phyloP scores from a whole-genome alignment of 2,113 vertebrate genomes.

The Neolamprologus hecqui region DNA sequence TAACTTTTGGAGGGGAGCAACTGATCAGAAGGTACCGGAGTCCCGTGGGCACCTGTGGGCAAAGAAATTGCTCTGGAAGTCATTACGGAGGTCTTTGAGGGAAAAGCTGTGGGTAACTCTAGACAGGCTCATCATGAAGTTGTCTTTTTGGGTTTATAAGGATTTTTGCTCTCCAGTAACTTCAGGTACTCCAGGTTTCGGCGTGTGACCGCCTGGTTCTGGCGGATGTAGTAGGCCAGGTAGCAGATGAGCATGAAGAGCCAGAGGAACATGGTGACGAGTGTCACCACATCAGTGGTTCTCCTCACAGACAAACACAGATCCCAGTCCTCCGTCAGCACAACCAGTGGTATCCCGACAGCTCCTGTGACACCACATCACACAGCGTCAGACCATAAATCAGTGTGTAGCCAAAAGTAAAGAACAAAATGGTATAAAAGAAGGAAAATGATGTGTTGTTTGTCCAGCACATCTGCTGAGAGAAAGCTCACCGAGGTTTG shows the following conservation, averaged over 20 bases:
- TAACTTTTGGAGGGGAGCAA: background rate
- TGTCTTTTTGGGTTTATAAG: background rate
- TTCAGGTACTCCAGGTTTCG: constrained; percentile 37
- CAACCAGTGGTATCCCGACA: constrained; percentile 68
- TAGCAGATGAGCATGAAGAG: constrained; percentile 34
- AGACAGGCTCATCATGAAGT: background rate
- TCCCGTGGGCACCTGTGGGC: background rate
- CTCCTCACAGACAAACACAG: constrained; percentile 60
- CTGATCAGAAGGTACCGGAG: background rate
- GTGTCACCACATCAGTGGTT: constrained; percentile 30
- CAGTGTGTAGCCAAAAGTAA: background rate
- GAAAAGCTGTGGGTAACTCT: background rate
- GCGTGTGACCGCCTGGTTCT: constrained; percentile 11
- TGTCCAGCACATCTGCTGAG: background rate
- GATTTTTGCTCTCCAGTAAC: constrained; percentile 5
- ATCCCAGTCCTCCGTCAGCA: constrained; percentile 68
- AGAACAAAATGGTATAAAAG: background rate
- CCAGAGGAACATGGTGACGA: constrained; percentile 52
- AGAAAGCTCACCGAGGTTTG: constrained; percentile 63
- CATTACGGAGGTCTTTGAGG: background rate
- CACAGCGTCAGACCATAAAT: background rate
- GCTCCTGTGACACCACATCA: constrained; percentile 34
- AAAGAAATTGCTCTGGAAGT: background rate
- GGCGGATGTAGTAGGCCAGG: constrained; percentile 32
- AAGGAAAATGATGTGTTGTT: background rate